Conservation (phyloP, 2,888 invertebrate genomes). For the Morpho deidamia region DNA sequence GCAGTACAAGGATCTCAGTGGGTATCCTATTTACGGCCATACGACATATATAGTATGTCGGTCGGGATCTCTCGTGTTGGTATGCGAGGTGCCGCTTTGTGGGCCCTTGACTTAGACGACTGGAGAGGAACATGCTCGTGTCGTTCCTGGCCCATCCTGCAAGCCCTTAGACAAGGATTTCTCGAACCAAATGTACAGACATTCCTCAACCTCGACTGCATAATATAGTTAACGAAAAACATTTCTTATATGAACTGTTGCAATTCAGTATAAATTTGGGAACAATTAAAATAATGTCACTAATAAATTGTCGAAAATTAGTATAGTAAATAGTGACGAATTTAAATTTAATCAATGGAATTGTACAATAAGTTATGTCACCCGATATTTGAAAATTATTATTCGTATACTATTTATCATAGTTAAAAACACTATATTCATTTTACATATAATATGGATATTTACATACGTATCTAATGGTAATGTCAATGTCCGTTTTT, state of each 20-base stretch:
- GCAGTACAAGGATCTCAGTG: conserved; percentile 85
- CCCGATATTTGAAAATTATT: too few relatives aligned
- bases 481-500: background rate
- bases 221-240: background rate
- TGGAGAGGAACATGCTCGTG: conserved; percentile 84
- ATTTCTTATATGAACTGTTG: too few relatives aligned
- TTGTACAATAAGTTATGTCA: too few relatives aligned
- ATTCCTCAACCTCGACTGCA: background rate
- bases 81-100: conserved; percentile 86
- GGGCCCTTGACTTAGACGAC: conserved; percentile 89
- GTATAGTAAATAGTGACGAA: too few relatives aligned
- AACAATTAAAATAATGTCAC: too few relatives aligned
- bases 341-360: too few relatives aligned
- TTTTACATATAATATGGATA: too few relatives aligned
- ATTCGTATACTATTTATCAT: too few relatives aligned
- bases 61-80: conserved; percentile 76
- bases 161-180: conserved; percentile 73
- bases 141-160: conserved; percentile 82
- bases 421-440: too few relatives aligned
- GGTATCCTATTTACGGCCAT: conserved; percentile 87
- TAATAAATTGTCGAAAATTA: too few relatives aligned
- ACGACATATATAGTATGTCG: conserved; percentile 80
- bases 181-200: conserved; percentile 49
- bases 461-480: too few relatives aligned
- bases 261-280: too few relatives aligned